A percentile compares a stretch with the other conserved stretches of the same genome.
These are phyloP conservation scores for Erebia epiphron DNA, from an alignment of 2,888 invertebrate species.

Conservation along the genomic window DNA sequence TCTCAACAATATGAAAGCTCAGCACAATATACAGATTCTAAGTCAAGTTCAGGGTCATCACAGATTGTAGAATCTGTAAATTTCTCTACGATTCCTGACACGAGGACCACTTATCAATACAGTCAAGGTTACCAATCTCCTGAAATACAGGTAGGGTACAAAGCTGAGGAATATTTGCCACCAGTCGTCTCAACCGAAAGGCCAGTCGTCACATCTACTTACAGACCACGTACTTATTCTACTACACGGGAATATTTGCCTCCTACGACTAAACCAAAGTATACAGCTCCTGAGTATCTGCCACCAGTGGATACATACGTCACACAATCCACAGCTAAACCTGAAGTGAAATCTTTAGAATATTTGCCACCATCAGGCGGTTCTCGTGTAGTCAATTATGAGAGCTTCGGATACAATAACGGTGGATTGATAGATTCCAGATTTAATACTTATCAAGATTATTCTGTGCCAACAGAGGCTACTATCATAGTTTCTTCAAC, in stretches of 20 bases:
- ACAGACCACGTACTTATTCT: slow-evolving; percentile 58
- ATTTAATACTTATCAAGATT: slow-evolving; percentile 45
- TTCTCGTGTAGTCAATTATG: slow-evolving; percentile 49
- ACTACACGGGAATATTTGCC: slow-evolving; percentile 53
- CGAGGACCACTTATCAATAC: slow-evolving; percentile 55
- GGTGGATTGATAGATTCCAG: slow-evolving; percentile 39
- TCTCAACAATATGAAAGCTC: slow-evolving; percentile 48
- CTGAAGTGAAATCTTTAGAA: slow-evolving; percentile 36
- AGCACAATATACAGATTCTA: slow-evolving; percentile 46
- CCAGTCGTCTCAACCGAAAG: slow-evolving; percentile 52
- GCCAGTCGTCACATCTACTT: slow-evolving; percentile 63
- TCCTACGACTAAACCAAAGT: slow-evolving; percentile 47
- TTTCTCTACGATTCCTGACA: slow-evolving; percentile 58
- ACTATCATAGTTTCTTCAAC: slow-evolving; percentile 40
- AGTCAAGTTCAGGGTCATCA: slow-evolving; percentile 57
- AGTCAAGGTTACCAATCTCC: slow-evolving; percentile 65
- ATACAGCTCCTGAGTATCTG: slow-evolving; percentile 63
- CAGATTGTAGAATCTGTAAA: slow-evolving; percentile 62
- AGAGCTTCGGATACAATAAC: slow-evolving; percentile 55
- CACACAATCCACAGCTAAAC: slow-evolving; percentile 38
- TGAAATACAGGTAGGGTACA: slow-evolving; percentile 69
- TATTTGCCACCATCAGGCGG: slow-evolving; percentile 39
- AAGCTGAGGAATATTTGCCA: slow-evolving; percentile 71
- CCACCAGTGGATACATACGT: slow-evolving; percentile 57
- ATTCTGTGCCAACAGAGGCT: slow-evolving; percentile 42